Conservation (phyloP, 2,113 vertebrate genomes). For the Propithecus coquereli region DNA sequence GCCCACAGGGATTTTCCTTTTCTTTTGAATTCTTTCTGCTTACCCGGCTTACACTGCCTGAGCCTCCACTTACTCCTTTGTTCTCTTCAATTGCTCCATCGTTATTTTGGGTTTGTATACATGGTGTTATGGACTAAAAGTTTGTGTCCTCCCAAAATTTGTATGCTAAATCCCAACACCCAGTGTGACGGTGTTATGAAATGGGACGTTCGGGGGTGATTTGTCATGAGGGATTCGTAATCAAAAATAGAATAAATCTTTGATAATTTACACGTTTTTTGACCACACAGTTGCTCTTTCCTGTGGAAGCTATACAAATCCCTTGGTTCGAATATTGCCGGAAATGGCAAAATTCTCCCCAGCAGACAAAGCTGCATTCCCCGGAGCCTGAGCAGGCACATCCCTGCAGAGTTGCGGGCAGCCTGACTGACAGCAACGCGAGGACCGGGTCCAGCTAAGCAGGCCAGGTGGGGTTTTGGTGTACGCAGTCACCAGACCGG, state of each 20-base stretch:
- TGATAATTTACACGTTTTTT: neutral
- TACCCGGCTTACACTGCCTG: neutral
- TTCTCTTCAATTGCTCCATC: neutral
- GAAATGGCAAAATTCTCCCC: neutral
- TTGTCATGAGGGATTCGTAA: neutral
- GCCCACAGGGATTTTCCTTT: neutral
- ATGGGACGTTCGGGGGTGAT: no score
- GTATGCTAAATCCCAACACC: neutral
- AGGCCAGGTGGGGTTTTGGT: neutral
- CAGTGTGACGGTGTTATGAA: neutral
- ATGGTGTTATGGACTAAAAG: neutral
- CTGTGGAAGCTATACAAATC: neutral
- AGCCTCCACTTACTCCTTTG: neutral
- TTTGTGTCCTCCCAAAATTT: neutral
- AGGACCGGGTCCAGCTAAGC: neutral
- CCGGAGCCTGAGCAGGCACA: neutral
- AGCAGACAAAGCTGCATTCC: neutral
- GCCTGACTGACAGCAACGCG: accelerated
- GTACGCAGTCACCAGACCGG: neutral
- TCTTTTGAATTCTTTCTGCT: neutral
- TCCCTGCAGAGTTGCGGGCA: neutral
- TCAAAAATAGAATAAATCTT: neutral
- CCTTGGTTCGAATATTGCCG: neutral
- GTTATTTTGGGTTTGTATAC: neutral
- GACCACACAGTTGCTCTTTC: neutral